Conservation (phyloP, 2,797 vertebrate genomes). For the Pipistrellus nathusii region DNA sequence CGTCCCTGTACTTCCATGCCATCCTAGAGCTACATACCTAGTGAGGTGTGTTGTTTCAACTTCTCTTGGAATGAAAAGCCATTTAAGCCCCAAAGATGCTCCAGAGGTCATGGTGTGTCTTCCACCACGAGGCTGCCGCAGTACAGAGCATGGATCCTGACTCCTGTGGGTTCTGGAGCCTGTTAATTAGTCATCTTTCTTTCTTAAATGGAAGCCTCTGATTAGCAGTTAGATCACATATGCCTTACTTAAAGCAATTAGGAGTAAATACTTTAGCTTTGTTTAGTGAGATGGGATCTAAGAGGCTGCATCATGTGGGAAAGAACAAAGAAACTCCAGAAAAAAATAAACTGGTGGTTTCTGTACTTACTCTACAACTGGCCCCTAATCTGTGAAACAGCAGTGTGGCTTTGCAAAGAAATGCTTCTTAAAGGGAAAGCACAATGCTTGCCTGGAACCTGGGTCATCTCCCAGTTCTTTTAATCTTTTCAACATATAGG, state of each 20-base stretch:
- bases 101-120: conserved; percentile 63
- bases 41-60: conserved; percentile 76
- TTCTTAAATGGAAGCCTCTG: conserved; percentile 85
- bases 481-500: conserved; percentile 14
- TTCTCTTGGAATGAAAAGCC: conserved; percentile 79
- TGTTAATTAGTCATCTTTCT: conserved; percentile 81
- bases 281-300: conserved; percentile 78
- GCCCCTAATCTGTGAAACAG: conserved; percentile 18
- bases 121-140: conserved; percentile 75
- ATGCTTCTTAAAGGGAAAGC: conserved; percentile 37
- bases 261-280: conserved; percentile 81
- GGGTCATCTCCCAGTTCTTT: conserved; percentile 49
- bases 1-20: conserved; percentile 54
- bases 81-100: conserved; percentile 81
- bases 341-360: not conserved
- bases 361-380: not conserved
- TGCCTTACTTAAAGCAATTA: conserved; percentile 84
- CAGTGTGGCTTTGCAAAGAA: conserved; percentile 18
- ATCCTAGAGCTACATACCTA: too few relatives aligned
- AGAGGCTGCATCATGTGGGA: conserved; percentile 65
- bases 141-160: conserved; percentile 73
- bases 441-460: conserved; percentile 24
- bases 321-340: conserved; percentile 82
- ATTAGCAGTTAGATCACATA: conserved; percentile 84
- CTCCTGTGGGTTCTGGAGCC: conserved; percentile 72